phyloP scores from a whole-genome alignment of 2,113 vertebrate species.

The Poeciliopsis turrubarensis region DNA sequence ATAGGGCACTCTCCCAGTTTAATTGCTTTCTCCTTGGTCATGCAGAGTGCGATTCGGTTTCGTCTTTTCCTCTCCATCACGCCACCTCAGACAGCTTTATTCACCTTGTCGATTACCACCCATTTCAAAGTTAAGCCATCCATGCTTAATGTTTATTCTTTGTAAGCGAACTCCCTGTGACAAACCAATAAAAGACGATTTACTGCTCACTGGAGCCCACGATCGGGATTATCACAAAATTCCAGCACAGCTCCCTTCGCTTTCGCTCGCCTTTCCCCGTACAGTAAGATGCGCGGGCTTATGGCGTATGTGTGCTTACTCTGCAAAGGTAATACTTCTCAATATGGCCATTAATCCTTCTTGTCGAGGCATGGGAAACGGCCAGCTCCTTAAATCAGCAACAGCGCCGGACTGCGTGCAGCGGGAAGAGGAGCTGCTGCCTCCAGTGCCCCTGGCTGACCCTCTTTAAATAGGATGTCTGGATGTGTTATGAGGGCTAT shows the following conservation, averaged over 20 bases:
- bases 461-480: conserved; percentile 93
- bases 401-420: conserved; percentile 60
- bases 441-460: conserved; percentile 89
- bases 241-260: conserved; percentile 56
- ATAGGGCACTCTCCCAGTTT: conserved; percentile 39
- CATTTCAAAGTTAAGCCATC: conserved; percentile 69
- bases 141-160: conserved; percentile 70
- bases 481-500: conserved; percentile 99
- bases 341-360: conserved; percentile 58
- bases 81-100: conserved; percentile 64
- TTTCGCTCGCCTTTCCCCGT: conserved; percentile 24
- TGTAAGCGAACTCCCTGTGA: conserved; percentile 54
- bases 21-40: conserved; percentile 52
- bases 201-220: conserved; percentile 59
- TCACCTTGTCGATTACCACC: conserved; percentile 34
- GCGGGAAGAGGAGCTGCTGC: conserved; percentile 75
- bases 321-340: conserved; percentile 63
- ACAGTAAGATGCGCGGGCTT: conserved; percentile 21
- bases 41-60: conserved; percentile 51
- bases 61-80: conserved; percentile 45
- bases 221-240: conserved; percentile 61
- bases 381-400: conserved; percentile 68
- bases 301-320: conserved; percentile 28
- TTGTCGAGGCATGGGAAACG: conserved; percentile 56
- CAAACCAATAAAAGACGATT: conserved; percentile 64